Base-by-base conservation (phyloP, 2,888 invertebrate genomes). In the Ptilodon capucinus region DNA sequence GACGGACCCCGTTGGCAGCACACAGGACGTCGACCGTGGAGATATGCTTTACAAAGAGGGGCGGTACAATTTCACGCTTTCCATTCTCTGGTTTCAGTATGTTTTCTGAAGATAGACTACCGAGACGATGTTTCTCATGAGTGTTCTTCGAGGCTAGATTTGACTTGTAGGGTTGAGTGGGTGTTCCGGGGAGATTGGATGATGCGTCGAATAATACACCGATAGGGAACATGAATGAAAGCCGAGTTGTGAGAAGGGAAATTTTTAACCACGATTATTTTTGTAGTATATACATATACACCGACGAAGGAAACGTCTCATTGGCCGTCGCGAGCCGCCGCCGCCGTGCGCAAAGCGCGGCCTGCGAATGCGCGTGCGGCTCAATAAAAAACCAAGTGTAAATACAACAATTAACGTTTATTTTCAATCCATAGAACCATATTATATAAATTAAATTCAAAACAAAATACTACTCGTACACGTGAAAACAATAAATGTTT, bases 401-500 rank as follows among this genome's bases (percentile, higher is more conserved):
- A 79, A 80, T 89, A 89, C 88, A 89, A 88, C 87, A 89, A 84
- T 84, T 84, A 88, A 88, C 86, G 77, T 90, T 89, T 89, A 90
- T 89, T 89, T 74, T 89, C 84, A 89, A 86, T 89, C 86, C 89
- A 88, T 82, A 86, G 87, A 86, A 90, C 88, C 88, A 86, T 86
- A 36, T 40, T 25, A 65, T 65, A 86, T 86, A 84, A 85, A 85
- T 87, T 79, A 86, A 82, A 83, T 71, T 83, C 80, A 86, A 86
- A 39, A 83, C 79, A 77, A 84, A 87, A 82, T 82, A 82, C 86
- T 86, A 88, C 83, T 79, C 74, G 75, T 83, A 85, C 77, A 80
- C 71, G 71, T 75, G 77, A 80, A 79, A 84, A 72, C 32, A 32
- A n/a, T 23, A n/a, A 84, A 83, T 85, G 83, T 84, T 85, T 79